These are phyloP conservation scores for Notolabrus celidotus DNA, from an alignment of 2,797 vertebrate genomes.

Conservation along the genomic window DNA sequence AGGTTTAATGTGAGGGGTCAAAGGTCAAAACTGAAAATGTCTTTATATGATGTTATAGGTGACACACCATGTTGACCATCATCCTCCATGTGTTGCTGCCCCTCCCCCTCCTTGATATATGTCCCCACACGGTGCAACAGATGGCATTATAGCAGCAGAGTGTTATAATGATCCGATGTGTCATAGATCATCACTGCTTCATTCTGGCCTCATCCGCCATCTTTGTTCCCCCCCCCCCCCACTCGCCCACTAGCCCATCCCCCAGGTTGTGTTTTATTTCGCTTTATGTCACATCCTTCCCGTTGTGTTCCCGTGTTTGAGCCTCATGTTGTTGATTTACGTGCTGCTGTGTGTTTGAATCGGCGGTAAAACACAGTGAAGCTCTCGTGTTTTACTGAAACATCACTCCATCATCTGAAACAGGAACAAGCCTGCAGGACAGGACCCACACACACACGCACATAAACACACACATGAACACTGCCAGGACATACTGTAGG, in stretches of 20 bases:
- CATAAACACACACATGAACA: not conserved
- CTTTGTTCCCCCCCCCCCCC: slow-evolving; percentile 11
- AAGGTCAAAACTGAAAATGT: slow-evolving; percentile 40
- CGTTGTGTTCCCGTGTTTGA: slow-evolving; percentile 43
- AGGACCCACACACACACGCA: slow-evolving; percentile 12
- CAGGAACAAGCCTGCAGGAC: slow-evolving; percentile 1
- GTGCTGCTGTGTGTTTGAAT: slow-evolving; percentile 49
- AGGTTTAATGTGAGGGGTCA: slow-evolving; percentile 33
- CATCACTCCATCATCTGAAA: slow-evolving; percentile 49
- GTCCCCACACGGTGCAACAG: slow-evolving; percentile 7
- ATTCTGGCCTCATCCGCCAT: slow-evolving; percentile 20
- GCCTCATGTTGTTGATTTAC: slow-evolving; percentile 38
- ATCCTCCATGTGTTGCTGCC: slow-evolving; percentile 5
- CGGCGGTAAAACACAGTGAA: slow-evolving; percentile 53
- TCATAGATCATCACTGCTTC: slow-evolving; percentile 4
- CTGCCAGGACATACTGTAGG: not conserved
- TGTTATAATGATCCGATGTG: slow-evolving; percentile 57
- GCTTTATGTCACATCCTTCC: slow-evolving; percentile 9
- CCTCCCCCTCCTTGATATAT: slow-evolving; percentile 14
- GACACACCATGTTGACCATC: slow-evolving; percentile 28
- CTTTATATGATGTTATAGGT: slow-evolving; percentile 26
- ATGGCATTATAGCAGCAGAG: slow-evolving; percentile 49
- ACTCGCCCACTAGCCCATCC: not conserved
- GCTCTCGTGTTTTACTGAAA: slow-evolving; percentile 48
- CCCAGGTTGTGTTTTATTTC: not conserved